Base-by-base conservation (phyloP, 2,797 vertebrate species). In the Nannoperca obscura region DNA sequence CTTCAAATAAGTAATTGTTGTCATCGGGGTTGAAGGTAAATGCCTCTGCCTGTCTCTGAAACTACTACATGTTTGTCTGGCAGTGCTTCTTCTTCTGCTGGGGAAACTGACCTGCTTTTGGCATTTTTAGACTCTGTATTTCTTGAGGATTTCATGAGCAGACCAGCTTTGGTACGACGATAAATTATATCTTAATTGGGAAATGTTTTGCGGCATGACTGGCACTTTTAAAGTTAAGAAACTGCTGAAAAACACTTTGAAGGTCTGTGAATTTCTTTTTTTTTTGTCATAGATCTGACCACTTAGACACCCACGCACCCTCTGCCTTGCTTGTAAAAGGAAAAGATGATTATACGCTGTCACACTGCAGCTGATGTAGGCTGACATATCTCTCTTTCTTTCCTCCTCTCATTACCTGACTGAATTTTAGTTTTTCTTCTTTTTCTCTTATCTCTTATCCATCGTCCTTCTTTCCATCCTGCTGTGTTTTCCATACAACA, bases 321-420 rank as follows among this genome's bases (percentile, higher is more conserved):
- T 74, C 82, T 80, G 75, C 71, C 57, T 81, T 70, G 38, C 65
- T 65, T 68, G 50, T 83, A 54, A 87, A 82, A 70, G 69, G 61
- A 74, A 72, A 82, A 61, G 75, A 86, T 77, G 82, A 75, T 87
- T 79, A 87, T 40, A 71, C 7, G 81, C 58, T 74, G 69, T 83
- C 70, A 76, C 14, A 0, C 46, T 57, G 50, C 67, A 55, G 67
- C 68, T 36, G 46, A 71, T 59, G 73, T 22, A 60, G 76, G 49
- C 83, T 74, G 68, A 84, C 71, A 38, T 64, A 38, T 79, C 40
- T 69, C 47, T 70, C 63, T 74, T 15, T 70, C 15, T 64, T 58
- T 76, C 44, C 40, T 76, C 58, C 40, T 59, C 19, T 78, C 22
- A 22, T 82, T 68, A 62, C 64, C 76, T 77, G 63, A 75, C 58